Conservation (phyloP, 1,140 invertebrate genomes). For the Asobara japonica region DNA sequence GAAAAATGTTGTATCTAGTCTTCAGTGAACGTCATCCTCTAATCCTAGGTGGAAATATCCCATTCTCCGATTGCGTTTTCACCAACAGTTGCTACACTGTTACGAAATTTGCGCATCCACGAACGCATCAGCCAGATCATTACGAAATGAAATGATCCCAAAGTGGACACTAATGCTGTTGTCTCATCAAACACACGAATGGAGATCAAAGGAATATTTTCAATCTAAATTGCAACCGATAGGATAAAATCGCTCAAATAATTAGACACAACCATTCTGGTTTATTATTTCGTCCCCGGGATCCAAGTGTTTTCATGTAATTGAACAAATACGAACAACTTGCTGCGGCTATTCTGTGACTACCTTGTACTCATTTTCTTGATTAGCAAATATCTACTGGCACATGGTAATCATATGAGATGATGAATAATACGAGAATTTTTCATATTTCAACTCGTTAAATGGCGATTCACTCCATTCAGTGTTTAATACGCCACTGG, state of each 20-base stretch:
- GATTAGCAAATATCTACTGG: conserved; percentile 6
- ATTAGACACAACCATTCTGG: neutral
- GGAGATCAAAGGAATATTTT: conserved; percentile 6
- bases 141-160: neutral
- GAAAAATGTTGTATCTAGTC: no score
- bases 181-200: neutral
- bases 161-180: neutral
- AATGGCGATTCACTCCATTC: neutral
- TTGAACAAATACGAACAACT: neutral
- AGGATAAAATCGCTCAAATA: neutral
- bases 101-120: conserved; percentile 6
- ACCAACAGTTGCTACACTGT: neutral
- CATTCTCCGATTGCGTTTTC: conserved; percentile 3
- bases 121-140: neutral
- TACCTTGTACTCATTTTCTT: conserved; percentile 6
- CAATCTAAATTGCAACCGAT: neutral
- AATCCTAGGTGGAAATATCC: conserved; percentile 1
- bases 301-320: neutral
- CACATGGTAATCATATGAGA: neutral
- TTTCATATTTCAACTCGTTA: neutral
- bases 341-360: neutral
- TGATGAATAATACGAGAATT: neutral
- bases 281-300: neutral
- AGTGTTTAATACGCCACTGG: no score
- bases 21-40: neutral